phyloP scores from a whole-genome alignment of 2,888 invertebrate genomes.

The Myopa tessellatipennis region DNA sequence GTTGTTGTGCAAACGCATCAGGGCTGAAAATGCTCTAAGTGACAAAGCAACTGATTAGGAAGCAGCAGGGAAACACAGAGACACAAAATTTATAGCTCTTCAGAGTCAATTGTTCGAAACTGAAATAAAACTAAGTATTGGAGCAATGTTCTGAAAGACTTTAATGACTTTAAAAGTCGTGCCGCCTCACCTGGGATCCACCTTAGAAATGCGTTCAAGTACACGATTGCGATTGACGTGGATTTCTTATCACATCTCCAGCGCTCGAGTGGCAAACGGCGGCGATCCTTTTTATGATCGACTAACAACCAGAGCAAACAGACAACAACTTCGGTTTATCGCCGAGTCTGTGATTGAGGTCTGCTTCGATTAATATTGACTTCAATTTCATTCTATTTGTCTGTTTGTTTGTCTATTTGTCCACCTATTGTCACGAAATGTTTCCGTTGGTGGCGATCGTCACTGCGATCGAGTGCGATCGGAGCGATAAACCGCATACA shows the following conservation, averaged over 20 bases:
- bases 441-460: slow-evolving; percentile 6
- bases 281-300: slow-evolving; percentile 41
- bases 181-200: slow-evolving; percentile 11
- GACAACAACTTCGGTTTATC: slow-evolving; percentile 35
- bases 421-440: slow-evolving; percentile 22
- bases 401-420: slow-evolving; percentile 51
- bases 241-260: slow-evolving; percentile 27
- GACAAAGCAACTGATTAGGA: not conserved
- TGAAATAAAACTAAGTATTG: not conserved
- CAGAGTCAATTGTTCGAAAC: no score
- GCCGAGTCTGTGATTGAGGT: slow-evolving; percentile 40
- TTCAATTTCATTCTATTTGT: slow-evolving; percentile 48
- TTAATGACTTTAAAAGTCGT: not conserved
- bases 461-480: slow-evolving; percentile 1
- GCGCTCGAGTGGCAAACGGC: slow-evolving; percentile 36
- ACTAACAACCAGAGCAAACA: slow-evolving; percentile 17
- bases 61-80: not conserved
- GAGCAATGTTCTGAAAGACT: not conserved
- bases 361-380: slow-evolving; percentile 48
- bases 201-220: slow-evolving; percentile 21
- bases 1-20: not conserved
- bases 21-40: not conserved
- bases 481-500: not conserved
- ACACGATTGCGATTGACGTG: slow-evolving; percentile 23
- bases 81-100: no score